Base-by-base conservation (phyloP, 1,140 invertebrate species). In the Saccostrea cuccullata region DNA sequence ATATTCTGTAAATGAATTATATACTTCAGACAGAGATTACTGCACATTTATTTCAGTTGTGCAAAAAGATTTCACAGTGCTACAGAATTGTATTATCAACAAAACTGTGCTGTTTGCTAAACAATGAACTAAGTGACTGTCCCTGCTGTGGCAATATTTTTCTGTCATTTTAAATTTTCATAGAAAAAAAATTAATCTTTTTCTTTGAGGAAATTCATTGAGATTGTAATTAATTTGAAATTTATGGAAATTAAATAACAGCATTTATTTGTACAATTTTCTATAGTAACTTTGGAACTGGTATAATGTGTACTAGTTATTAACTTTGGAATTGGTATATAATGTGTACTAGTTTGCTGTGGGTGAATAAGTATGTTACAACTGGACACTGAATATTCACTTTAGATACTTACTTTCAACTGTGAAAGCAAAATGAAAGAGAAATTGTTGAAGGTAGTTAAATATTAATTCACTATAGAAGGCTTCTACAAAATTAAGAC, bases 351-450 rank as follows among this genome's bases (percentile, higher is more conserved):
- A 47, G 47, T 47, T 47, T 47, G 47, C 47, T 20, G 58, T 64
- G 58, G 58, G 58, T 64, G 58, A 20, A 20, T 64, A 64, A 64
- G 4, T 64, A 64, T 6, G 58, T 20, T 64, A 64, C 58, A n/a
- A 77, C 15, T 77, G 70, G 70, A 77, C 70, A 77, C 30, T 77
- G 70, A 77, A 30, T 77, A 77, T 77, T 67, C 15, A 30, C 26
- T 67, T 30, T 1, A 30, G 23, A 77, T 77, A 77, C 70, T 77
- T 36, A 77, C 70, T 77, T 77, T 77, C 30, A 77, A 77, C 70
- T 77, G 70, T 77, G 70, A 77, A 77, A 77, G 23, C 26, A 77
- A 77, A 77, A 77, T 20, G n/a, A 77, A 36, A 77, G 13, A 60
- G 1, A 64, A 47, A 47, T 47, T 47, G 1, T 47, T 47, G 47